Evolutionary conservation across 2,888 invertebrate species (phyloP).

Genomic region (Drosophila melanosoma): DNA sequence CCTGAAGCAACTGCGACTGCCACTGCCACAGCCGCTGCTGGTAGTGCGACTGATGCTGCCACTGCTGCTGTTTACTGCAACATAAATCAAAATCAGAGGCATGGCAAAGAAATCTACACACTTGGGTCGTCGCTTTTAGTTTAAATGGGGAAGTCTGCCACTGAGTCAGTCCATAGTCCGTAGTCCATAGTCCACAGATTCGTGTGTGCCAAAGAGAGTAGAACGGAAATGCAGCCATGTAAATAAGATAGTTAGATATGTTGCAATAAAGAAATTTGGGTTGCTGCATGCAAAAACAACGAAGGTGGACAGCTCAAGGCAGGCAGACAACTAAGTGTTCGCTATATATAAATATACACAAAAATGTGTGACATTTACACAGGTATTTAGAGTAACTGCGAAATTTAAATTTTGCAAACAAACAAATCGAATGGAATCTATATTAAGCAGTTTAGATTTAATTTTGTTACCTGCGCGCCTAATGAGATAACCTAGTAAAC

Average conservation of each 20-base stretch:
- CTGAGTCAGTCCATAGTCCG: background rate
- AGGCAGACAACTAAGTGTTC: slow-evolving; percentile 32
- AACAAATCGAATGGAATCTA: background rate
- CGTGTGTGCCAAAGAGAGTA: slow-evolving; percentile 24
- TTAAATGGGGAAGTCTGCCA: background rate
- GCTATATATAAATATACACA: slow-evolving; percentile 19
- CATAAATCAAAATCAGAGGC: slow-evolving; percentile 78
- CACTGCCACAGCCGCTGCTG: slow-evolving; percentile 24
- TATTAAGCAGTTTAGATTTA: background rate
- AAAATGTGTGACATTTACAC: slow-evolving; percentile 12
- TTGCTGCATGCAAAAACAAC: slow-evolving; percentile 22
- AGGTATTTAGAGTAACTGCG: slow-evolving; percentile 1
- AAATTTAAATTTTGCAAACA: slow-evolving; percentile 4
- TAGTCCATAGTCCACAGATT: slow-evolving; percentile 4
- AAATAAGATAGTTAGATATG: slow-evolving; percentile 65
- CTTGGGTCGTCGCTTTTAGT: slow-evolving; percentile 31
- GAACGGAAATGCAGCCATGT: slow-evolving; percentile 65
- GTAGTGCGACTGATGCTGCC: slow-evolving; percentile 36
- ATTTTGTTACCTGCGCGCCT: background rate
- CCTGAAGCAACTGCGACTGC: slow-evolving; percentile 41
- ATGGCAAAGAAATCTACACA: slow-evolving; percentile 54
- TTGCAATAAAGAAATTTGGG: slow-evolving; percentile 66
- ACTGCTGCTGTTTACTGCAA: slow-evolving; percentile 66
- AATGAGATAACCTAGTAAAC: too few relatives aligned
- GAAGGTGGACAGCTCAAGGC: slow-evolving; percentile 44